Percentiles rank a stretch among this genome's conserved stretches.
Evolutionary conservation across 2,797 vertebrate genomes (phyloP).

Genomic region (Melanitta fusca): DNA sequence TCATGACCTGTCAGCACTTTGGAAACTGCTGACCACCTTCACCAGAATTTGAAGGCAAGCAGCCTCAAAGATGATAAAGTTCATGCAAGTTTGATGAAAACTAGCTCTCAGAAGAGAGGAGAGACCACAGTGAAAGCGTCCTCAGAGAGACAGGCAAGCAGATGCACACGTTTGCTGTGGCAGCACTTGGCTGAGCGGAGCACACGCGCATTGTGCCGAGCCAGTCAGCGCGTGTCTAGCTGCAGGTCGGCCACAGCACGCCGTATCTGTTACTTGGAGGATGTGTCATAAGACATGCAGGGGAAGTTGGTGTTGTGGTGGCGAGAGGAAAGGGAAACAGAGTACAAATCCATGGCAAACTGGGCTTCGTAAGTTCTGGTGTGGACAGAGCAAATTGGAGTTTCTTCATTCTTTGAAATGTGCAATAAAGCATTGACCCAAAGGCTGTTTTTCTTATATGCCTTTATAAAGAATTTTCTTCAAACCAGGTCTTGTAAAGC

Average conservation of each 20-base stretch:
- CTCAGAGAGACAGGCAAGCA: not conserved
- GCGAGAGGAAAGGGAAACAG: constrained; percentile 13
- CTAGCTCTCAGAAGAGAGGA: not conserved
- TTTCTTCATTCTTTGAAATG: not conserved
- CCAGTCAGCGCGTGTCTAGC: not conserved
- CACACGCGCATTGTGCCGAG: rapidly evolving
- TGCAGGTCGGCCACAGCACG: not conserved
- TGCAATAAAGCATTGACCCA: not conserved
- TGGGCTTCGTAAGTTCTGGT: not conserved
- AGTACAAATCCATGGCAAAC: constrained; percentile 1
- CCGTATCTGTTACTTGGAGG: not conserved
- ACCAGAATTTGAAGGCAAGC: not conserved
- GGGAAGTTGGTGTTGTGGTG: constrained; percentile 57
- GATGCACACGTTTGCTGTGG: not conserved
- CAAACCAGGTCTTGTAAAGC: not conserved
- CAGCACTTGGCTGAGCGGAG: not conserved
- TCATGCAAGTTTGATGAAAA: not conserved
- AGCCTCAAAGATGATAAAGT: not conserved
- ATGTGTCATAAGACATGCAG: constrained; percentile 47
- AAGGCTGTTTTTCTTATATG: not conserved
- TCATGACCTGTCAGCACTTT: not conserved
- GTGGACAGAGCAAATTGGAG: not conserved
- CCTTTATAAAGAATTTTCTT: not conserved
- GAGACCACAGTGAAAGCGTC: not conserved
- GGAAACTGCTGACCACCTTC: not conserved